Evolutionary conservation across 2,113 vertebrate genomes (phyloP).

Genomic region (Phylloscopus trochilus): DNA sequence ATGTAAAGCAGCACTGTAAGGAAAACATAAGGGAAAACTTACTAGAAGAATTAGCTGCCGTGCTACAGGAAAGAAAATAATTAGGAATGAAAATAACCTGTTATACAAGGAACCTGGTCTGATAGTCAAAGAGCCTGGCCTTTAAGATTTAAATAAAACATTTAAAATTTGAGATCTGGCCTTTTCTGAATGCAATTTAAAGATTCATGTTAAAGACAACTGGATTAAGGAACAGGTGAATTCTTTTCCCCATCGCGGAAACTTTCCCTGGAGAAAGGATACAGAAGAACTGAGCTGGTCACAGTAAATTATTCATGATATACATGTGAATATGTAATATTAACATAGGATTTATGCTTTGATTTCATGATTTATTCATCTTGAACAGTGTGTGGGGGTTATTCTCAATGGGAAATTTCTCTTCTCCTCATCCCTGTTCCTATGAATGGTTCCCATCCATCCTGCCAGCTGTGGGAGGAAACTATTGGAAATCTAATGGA

Average conservation of each 20-base stretch:
- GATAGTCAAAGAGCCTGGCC: neutral
- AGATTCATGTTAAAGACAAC: neutral
- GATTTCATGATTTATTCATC: neutral
- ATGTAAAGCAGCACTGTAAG: neutral
- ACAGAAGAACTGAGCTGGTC: neutral
- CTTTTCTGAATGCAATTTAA: neutral
- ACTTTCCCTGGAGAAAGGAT: neutral
- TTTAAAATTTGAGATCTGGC: neutral
- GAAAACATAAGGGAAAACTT: neutral
- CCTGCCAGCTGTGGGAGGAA: neutral
- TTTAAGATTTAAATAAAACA: neutral
- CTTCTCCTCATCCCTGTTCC: neutral
- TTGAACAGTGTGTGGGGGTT: neutral
- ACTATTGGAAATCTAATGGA: neutral
- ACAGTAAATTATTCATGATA: neutral
- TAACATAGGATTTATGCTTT: neutral
- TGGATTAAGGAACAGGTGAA: neutral
- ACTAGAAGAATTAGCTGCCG: neutral
- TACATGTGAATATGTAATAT: neutral
- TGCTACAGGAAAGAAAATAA: neutral
- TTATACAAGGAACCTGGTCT: neutral
- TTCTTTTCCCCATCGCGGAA: neutral
- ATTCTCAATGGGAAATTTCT: neutral
- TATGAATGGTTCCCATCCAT: neutral
- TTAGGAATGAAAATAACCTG: neutral